Evolutionary conservation across 1,140 invertebrate genomes (phyloP).

Genomic region (Lamellibrachia luymesi): DNA sequence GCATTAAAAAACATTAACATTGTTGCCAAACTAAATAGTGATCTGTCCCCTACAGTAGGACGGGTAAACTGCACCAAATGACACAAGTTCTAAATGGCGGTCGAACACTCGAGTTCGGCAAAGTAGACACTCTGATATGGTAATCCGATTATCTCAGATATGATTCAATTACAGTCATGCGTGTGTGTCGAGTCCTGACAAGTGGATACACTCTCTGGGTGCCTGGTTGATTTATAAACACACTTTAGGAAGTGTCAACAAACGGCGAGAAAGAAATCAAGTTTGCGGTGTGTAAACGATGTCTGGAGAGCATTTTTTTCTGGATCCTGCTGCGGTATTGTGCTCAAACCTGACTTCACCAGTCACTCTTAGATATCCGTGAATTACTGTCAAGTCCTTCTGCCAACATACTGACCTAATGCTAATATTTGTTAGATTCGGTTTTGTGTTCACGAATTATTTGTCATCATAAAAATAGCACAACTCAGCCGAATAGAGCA

Average conservation of each 20-base stretch:
- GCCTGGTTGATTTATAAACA: not conserved
- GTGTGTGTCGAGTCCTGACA: not conserved
- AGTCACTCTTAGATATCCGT: not conserved
- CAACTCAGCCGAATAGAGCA: too few relatives aligned
- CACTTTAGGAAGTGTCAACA: not conserved
- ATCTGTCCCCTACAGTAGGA: not conserved
- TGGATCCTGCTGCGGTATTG: not conserved
- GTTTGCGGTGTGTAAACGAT: not conserved
- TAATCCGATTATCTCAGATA: not conserved
- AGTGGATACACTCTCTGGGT: not conserved
- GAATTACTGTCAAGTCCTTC: not conserved
- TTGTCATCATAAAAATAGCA: not conserved
- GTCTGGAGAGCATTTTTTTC: not conserved
- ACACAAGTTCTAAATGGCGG: not conserved
- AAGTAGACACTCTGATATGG: not conserved
- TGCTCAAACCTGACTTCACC: not conserved
- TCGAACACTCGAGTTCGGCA: not conserved
- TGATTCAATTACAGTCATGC: not conserved
- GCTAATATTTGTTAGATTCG: not conserved
- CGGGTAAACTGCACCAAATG: not conserved
- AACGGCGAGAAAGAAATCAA: not conserved
- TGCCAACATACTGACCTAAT: not conserved
- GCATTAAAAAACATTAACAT: too few relatives aligned
- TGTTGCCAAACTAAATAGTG: too few relatives aligned
- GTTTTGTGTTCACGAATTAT: not conserved